Evolutionary conservation across 64 coral and sea anemone genomes (phyloP), one percentile per base, ranked within the genome.

Genomic region (Porites lutea): DNA sequence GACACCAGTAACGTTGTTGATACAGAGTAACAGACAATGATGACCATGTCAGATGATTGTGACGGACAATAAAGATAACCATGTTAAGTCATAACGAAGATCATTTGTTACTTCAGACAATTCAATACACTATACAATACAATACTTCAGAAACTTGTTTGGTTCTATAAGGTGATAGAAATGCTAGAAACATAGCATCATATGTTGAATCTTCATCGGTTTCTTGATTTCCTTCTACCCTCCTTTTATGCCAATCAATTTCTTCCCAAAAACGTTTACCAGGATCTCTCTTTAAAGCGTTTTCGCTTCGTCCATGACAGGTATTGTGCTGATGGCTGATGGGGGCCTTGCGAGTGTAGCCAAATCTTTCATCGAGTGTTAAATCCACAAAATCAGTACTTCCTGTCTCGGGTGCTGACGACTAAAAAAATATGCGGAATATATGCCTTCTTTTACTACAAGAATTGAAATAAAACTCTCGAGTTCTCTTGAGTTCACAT

Each of bases 311-410:
- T 47, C 0, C 81, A 13, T 19, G 15, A 69, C 19, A 50, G 18
- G 2, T 22, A 21, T 52, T 18, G 43, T 10, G 45, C 3, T 52
- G 11, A 82, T 82, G 55, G 23, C 65, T 61, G 45, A 47, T 63
- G 48, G 79, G 58, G 37, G 6, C 69, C 62, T 68, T 84, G 3
- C 63, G 81, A 20, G 48, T 68, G 63, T 84, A 84, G 23, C 81
- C 63, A 84, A 84, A 84, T 84, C 61, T 67, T 52, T 84, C 63
- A 68, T 47, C 44, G 18, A 84, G 81, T 51, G 81, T 84, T 16
- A 84, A 64, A 84, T 84, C 81, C 81, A 84, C 81, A 48, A 68
- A 67, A 67, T 52, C 48, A 18, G 18, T 67, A 48, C 23, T 44
- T 68, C 15, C 62, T 2, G 62, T 69, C 62, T 69, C 81, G 3